phyloP scores from a whole-genome alignment of 1,140 invertebrate species.

The Thaumetopoea pityocampa region DNA sequence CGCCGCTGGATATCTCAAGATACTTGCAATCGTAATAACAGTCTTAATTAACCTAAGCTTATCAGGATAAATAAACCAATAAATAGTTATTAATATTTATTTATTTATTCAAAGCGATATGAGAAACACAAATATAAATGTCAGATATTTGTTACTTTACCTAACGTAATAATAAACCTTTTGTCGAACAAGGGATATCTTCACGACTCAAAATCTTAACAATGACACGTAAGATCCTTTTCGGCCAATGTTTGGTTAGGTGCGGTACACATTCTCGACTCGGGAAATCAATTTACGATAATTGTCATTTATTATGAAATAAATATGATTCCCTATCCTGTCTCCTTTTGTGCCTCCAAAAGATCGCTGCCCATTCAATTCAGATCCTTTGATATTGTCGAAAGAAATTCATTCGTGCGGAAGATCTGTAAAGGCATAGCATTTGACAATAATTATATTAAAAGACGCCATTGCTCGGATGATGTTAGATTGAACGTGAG shows the following conservation, averaged over 20 bases:
- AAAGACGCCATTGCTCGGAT: constrained; percentile 40
- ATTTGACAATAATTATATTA: constrained; percentile 68
- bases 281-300: constrained; percentile 70
- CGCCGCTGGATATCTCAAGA: no score
- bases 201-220: constrained; percentile 15
- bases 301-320: constrained; percentile 76
- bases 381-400: constrained; percentile 63
- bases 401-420: constrained; percentile 48
- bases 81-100: no score
- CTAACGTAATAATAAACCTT: constrained; percentile 42
- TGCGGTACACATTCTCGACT: constrained; percentile 52
- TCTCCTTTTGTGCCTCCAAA: constrained; percentile 51
- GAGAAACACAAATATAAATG: constrained; percentile 28
- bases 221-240: constrained; percentile 49
- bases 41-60: no score
- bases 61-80: no score
- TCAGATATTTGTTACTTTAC: constrained; percentile 57
- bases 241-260: constrained; percentile 73
- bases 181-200: constrained; percentile 24
- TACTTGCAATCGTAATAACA: no score
- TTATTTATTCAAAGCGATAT: constrained; percentile 27
- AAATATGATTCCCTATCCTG: constrained; percentile 69
- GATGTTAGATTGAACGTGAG: constrained; percentile 59
- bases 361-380: constrained; percentile 43
- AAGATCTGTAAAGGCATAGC: constrained; percentile 38